Base-by-base conservation (phyloP, 1,140 invertebrate genomes). In the Plutomurus gul region DNA sequence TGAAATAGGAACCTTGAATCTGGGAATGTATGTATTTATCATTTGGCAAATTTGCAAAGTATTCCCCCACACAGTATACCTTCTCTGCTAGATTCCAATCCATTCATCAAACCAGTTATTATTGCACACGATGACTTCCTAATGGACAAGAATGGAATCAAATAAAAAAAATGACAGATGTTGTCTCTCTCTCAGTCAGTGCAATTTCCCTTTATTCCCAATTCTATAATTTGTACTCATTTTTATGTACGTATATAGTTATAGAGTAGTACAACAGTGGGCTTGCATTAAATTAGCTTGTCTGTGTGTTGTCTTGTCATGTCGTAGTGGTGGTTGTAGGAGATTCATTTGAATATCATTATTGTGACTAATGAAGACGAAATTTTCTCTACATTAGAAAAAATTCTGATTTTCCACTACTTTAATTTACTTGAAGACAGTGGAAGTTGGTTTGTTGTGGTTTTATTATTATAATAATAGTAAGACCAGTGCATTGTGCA, bases 1-100 rank as follows among this genome's bases (percentile, higher is more conserved):
- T 84, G 71, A 83, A 84, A 86, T 86, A 86, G 86, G 86, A 87
- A 86, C 86, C 86, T 86, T 87, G 84, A 85, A 84, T 85, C 85
- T 86, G 86, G 86, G 85, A 86, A 82, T 73, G 49, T 84, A 76
- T 81, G 47, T 77, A 70, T 39, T 39, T 40, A 77, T 75, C 60
- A 47, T 40, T 72, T 39, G 56, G 60, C 65, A 65, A 79, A 73
- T 39, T 73, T 75, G 73, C 40, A 71, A 76, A 65, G 47, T 27
- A 60, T 30, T 65, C 56, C 56, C 56, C 56, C 56, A 65, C 30
- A 65, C 16, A 6, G 5, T 30, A 25, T 60, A 25, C 20, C 47
- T 36, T 65, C 56, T 36, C 39, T n/a, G n/a, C n/a, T n/a, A n/a
- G n/a, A n/a, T n/a, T n/a, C n/a, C n/a, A n/a, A n/a, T n/a, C n/a